A percentile compares a stretch with the other conserved stretches of the same genome.
These are phyloP conservation scores for Acipenser transmontanus DNA, from an alignment of 2,797 vertebrate species.

Conservation along the genomic window DNA sequence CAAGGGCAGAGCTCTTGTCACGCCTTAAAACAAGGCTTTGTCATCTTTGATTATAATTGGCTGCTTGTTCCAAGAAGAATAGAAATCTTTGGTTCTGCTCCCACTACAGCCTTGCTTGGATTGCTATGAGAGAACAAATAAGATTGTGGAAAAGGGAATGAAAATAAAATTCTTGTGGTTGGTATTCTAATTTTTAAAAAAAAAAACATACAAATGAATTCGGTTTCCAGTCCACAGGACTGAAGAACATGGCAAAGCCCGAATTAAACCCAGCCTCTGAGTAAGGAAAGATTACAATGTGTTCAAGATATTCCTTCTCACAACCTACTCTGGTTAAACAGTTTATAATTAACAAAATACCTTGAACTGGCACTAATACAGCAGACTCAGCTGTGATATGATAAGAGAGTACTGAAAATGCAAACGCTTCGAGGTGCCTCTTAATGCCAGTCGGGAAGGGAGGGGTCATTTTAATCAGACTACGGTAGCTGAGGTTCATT, in stretches of 20 bases:
- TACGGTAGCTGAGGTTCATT: conserved; percentile 40
- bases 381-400: conserved; percentile 35
- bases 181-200: conserved; percentile 8
- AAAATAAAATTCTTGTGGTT: conserved; percentile 21
- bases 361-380: conserved; percentile 37
- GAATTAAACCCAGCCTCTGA: conserved; percentile 47
- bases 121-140: conserved; percentile 28
- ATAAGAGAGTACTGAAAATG: conserved; percentile 32
- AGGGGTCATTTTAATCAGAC: conserved; percentile 45
- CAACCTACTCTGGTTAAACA: conserved; percentile 43
- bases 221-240: neutral
- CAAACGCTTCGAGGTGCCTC: conserved; percentile 36
- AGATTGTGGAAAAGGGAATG: conserved; percentile 29
- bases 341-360: conserved; percentile 49
- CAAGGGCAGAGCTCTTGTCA: conserved; percentile 31
- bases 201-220: conserved; percentile 6
- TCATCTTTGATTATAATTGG: conserved; percentile 38
- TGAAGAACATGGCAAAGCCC: conserved; percentile 23
- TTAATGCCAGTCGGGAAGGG: conserved; percentile 33
- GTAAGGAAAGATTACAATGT: conserved; percentile 4
- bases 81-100: conserved; percentile 5
- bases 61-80: conserved; percentile 28
- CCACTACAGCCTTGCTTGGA: conserved; percentile 16
- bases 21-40: conserved; percentile 10
- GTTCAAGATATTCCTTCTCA: conserved; percentile 43